Percentiles rank a stretch among this genome's conserved stretches.
Evolutionary conservation across 1,140 invertebrate species (phyloP).

Genomic region (Apis laboriosa): DNA sequence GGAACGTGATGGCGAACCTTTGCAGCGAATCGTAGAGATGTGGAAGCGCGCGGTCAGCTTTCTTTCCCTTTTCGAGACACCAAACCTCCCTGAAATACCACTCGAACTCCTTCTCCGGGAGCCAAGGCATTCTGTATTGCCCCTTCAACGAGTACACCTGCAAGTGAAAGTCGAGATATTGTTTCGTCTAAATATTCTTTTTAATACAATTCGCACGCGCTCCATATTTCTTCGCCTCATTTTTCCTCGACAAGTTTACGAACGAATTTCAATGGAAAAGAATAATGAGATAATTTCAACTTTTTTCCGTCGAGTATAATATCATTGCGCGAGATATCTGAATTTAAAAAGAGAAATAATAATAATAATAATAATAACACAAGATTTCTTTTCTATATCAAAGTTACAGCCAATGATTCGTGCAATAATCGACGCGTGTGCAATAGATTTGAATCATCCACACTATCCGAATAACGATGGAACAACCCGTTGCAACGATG

Average conservation of each 20-base stretch:
- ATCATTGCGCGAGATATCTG: too few species aligned
- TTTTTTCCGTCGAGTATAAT: too few species aligned
- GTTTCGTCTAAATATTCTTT: constrained; percentile 58
- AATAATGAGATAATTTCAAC: too few species aligned
- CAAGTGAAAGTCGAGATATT: constrained; percentile 64
- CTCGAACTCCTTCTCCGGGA: constrained; percentile 76
- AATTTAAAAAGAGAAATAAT: too few species aligned
- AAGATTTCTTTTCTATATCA: too few species aligned
- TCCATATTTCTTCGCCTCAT: neutral
- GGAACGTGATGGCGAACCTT: constrained; percentile 79
- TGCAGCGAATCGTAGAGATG: constrained; percentile 76
- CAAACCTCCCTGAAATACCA: constrained; percentile 76
- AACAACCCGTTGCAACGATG: neutral
- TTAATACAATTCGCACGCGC: neutral
- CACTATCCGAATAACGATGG: too few species aligned
- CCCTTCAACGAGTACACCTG: constrained; percentile 76
- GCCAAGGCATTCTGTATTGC: constrained; percentile 78
- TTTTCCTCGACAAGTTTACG: neutral
- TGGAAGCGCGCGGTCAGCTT: constrained; percentile 76
- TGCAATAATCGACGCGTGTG: too few species aligned
- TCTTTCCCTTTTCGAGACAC: constrained; percentile 77
- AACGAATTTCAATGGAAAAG: too few species aligned
- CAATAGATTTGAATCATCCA: too few species aligned
- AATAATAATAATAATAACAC: too few species aligned
- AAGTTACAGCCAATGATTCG: too few species aligned